These are phyloP conservation scores for Pseudanteris insignis DNA, from an alignment of 2,888 invertebrate species.

Conservation along the genomic window DNA sequence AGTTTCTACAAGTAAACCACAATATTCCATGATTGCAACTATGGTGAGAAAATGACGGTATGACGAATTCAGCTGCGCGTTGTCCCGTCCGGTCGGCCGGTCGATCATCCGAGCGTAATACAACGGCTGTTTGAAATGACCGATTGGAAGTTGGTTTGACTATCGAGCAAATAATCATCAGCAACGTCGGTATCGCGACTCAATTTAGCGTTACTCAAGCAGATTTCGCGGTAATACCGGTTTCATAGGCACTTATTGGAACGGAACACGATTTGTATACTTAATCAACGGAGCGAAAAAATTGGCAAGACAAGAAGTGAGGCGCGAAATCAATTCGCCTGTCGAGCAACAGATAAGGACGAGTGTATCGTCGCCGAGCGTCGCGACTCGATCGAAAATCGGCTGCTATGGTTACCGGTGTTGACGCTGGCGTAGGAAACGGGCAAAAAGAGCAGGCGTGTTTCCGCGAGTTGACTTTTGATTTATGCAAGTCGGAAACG, in stretches of 20 bases:
- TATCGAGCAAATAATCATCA: constrained; percentile 11
- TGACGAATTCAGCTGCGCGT: background rate
- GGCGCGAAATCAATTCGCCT: constrained; percentile 28
- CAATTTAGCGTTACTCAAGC: constrained; percentile 2
- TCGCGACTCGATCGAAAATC: background rate
- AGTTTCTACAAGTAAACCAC: background rate
- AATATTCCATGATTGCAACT: background rate
- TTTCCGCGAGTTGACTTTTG: background rate
- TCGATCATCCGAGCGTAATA: background rate
- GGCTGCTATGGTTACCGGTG: too few species aligned
- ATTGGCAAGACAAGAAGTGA: constrained; percentile 22
- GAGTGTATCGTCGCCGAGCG: constrained; percentile 1
- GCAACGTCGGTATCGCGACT: constrained; percentile 4
- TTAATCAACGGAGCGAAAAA: constrained; percentile 37
- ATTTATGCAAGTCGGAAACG: background rate
- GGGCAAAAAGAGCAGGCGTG: background rate
- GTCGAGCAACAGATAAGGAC: constrained; percentile 13
- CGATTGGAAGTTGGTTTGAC: constrained; percentile 15
- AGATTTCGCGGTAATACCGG: constrained; percentile 27
- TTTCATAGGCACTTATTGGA: constrained; percentile 29
- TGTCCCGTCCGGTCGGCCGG: background rate
- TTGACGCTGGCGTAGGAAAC: background rate
- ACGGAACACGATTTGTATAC: constrained; percentile 36
- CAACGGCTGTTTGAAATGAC: constrained; percentile 20
- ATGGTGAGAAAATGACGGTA: background rate